phyloP scores from a whole-genome alignment of 2,113 vertebrate genomes.

The Mirza zaza region DNA sequence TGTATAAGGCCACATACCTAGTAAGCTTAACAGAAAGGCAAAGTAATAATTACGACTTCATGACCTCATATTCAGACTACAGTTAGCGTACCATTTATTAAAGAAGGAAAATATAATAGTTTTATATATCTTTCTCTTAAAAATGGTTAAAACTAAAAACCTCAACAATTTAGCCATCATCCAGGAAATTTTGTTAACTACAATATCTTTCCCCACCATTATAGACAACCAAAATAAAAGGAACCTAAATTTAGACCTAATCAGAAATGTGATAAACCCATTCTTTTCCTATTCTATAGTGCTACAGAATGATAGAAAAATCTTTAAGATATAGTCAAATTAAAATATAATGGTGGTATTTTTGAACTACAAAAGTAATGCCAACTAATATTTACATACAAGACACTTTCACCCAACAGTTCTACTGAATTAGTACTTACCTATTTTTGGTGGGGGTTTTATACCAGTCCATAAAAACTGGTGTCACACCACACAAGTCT shows the following conservation, averaged over 20 bases:
- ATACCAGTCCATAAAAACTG: conserved; percentile 79
- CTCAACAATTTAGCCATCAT: neutral
- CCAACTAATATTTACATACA: neutral
- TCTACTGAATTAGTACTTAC: conserved; percentile 72
- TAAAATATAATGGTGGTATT: neutral
- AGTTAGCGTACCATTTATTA: neutral
- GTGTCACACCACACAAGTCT: conserved; percentile 87
- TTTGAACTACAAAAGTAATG: neutral
- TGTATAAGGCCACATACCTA: neutral
- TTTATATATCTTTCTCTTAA: neutral
- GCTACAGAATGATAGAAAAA: neutral
- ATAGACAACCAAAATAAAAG: neutral
- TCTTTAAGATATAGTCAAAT: neutral
- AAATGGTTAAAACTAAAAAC: neutral
- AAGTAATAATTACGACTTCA: neutral
- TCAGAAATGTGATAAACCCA: fast-evolving
- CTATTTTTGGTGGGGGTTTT: conserved; percentile 58
- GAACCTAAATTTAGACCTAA: neutral
- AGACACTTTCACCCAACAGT: neutral
- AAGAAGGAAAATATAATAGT: neutral
- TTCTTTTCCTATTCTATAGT: neutral
- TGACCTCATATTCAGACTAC: neutral
- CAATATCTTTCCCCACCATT: neutral
- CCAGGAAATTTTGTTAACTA: neutral
- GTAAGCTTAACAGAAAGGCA: neutral